Percentiles rank a stretch among this genome's conserved stretches.
These are phyloP conservation scores for Tribolium freemani DNA, from an alignment of 2,888 invertebrate species.

Conservation along the genomic window DNA sequence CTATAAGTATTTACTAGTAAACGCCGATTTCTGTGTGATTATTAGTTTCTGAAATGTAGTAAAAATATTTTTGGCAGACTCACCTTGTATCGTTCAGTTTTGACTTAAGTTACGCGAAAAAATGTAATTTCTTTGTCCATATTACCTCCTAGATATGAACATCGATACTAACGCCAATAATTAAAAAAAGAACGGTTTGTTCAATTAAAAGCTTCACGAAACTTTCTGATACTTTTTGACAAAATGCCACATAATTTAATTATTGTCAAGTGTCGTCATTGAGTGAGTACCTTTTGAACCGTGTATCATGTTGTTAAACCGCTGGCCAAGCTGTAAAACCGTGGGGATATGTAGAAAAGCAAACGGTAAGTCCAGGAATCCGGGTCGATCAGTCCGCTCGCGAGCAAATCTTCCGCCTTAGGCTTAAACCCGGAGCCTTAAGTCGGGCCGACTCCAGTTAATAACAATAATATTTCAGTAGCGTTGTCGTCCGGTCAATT, in stretches of 20 bases:
- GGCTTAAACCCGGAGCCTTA: constrained; percentile 50
- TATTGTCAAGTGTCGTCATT: background rate
- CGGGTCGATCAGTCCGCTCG: constrained; percentile 53
- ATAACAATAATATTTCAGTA: constrained; percentile 47
- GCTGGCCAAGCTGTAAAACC: constrained; percentile 53
- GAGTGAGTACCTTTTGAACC: background rate
- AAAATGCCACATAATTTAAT: constrained; percentile 3
- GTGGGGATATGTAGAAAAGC: constrained; percentile 59
- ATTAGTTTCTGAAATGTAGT: too few relatives aligned
- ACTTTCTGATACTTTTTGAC: too few relatives aligned
- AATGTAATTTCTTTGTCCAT: too few relatives aligned
- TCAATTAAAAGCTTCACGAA: too few relatives aligned
- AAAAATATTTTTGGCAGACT: too few relatives aligned
- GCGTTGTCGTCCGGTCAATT: constrained; percentile 47
- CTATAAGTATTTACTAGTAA: too few relatives aligned
- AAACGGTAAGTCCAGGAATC: constrained; percentile 52
- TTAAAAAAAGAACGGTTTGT: too few relatives aligned
- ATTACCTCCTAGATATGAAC: too few relatives aligned
- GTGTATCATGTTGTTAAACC: constrained; percentile 38
- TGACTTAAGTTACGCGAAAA: too few relatives aligned
- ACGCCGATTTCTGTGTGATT: too few relatives aligned
- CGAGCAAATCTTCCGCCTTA: constrained; percentile 53
- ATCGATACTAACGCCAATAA: too few relatives aligned
- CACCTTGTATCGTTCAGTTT: too few relatives aligned
- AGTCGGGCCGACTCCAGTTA: constrained; percentile 48